Evolutionary conservation across 2,113 vertebrate species (phyloP), one percentile per base, ranked within the genome.

Genomic region (Empidonax traillii): DNA sequence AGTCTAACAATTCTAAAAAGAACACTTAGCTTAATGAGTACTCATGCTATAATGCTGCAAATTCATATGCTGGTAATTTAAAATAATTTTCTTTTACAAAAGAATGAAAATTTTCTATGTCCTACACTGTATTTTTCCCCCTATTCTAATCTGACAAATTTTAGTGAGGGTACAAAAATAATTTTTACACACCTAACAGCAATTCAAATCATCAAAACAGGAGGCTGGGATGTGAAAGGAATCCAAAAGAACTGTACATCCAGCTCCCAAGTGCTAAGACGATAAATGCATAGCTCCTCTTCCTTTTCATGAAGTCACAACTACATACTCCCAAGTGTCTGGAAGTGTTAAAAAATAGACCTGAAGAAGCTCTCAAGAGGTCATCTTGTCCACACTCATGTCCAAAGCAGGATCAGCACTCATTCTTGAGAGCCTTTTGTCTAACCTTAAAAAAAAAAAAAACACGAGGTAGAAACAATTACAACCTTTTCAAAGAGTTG

Each of bases 271-370:
- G 27, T 35, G 33, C 67, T 76, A 73, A 89, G 46, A 87, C 73
- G 7, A 55, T 44, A 58, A 79, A 59, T 31, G 61, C 2, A 2
- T 66, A 85, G 7, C 25, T 66, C 30, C 10, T 75, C 27, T 92
- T 35, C 1, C 2, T 61, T 89, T 85, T 58, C 51, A 52, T 68
- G 66, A 78, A 35, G 85, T 85, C 94, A 81, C 52, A 87, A 35
- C 15, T 86, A 87, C 17, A 25, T 31, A 56, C 46, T 94, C 69
- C 56, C 76, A 59, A 78, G 30, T 44, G 30, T 28, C 46, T 62
- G 4, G n/a, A 30, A 73, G 56, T 84, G 51, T 53, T 77, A 63
- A 86, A 84, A 94, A 89, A 85, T 33, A 93, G 52, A 77, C 27
- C 16, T 63, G 49, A 79, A 90, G 82, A 76, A 85, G 19, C 41